Percentiles rank a stretch among this genome's conserved stretches.
These are phyloP conservation scores for Odontamblyopus lacepedii DNA, from an alignment of 2,797 vertebrate genomes.

Conservation along the genomic window DNA sequence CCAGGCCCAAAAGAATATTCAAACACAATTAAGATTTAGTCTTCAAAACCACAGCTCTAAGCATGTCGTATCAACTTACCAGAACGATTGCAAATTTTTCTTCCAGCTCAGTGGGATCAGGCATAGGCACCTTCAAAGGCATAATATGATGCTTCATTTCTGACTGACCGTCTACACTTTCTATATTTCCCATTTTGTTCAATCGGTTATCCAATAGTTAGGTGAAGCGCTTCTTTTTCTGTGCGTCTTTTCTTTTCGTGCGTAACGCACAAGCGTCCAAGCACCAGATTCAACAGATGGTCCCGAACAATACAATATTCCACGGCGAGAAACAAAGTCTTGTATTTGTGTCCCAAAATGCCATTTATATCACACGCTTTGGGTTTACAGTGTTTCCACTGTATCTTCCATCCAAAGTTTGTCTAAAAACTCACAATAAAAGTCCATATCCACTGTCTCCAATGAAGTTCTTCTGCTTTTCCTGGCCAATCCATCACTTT, in stretches of 20 bases:
- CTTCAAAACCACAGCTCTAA: not conserved
- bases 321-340: conserved; percentile 26
- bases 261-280: conserved; percentile 23
- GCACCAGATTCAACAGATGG: conserved; percentile 34
- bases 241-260: conserved; percentile 41
- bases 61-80: conserved; percentile 78
- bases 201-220: conserved; percentile 20
- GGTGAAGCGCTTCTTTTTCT: conserved; percentile 18
- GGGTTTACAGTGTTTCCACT: conserved; percentile 45
- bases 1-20: not conserved
- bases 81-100: conserved; percentile 94
- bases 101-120: conserved; percentile 92
- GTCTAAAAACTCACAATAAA: conserved; percentile 55
- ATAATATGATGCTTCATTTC: conserved; percentile 86
- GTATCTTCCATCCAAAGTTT: conserved; percentile 34
- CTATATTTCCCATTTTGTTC: conserved; percentile 87
- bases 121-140: conserved; percentile 95
- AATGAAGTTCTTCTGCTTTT: conserved; percentile 42
- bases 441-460: conserved; percentile 50
- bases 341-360: conserved; percentile 44
- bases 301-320: conserved; percentile 46
- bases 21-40: not conserved
- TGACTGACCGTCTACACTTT: conserved; percentile 87
- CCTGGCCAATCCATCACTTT: conserved; percentile 73
- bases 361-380: conserved; percentile 54